Conservation (phyloP, 2,797 vertebrate genomes). For the Microctenopoma lineatum region DNA sequence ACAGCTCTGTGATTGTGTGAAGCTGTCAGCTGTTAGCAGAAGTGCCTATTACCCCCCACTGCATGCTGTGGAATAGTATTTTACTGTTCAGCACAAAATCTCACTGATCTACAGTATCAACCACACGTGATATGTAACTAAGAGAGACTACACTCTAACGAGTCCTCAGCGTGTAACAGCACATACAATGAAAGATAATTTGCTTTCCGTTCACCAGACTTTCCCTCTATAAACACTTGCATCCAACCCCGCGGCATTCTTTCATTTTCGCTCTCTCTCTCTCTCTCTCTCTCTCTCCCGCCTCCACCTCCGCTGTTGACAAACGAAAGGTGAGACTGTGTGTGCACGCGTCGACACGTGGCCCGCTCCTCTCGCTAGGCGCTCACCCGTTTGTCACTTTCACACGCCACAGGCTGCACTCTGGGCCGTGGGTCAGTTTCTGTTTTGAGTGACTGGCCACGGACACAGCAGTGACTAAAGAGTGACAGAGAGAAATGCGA, state of each 20-base stretch:
- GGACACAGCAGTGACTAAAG: background rate
- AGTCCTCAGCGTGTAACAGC: background rate
- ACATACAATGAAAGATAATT: conserved; percentile 5
- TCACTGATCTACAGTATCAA: background rate
- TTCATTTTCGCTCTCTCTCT: conserved; percentile 8
- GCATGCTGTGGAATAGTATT: background rate
- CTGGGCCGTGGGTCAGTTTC: conserved; percentile 46
- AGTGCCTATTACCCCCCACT: background rate
- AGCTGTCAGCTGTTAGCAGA: too few relatives aligned
- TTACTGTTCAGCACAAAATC: conserved; percentile 3
- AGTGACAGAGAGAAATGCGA: conserved; percentile 29
- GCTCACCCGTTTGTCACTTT: conserved; percentile 59
- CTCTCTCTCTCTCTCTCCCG: conserved; percentile 3
- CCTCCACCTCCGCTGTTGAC: conserved; percentile 3
- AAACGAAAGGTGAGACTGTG: conserved; percentile 4
- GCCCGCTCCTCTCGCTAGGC: background rate
- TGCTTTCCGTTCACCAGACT: conserved; percentile 19
- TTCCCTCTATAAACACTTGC: conserved; percentile 10
- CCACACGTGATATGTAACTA: background rate
- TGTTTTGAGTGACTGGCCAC: conserved; percentile 12
- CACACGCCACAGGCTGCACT: conserved; percentile 18
- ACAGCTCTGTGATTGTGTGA: too few relatives aligned
- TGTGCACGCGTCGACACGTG: background rate
- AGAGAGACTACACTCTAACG: background rate
- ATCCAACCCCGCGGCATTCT: conserved; percentile 25